Percentiles rank a stretch among this genome's conserved stretches.
Evolutionary conservation across 2,888 invertebrate genomes (phyloP).

Genomic region (Lithodes maja): DNA sequence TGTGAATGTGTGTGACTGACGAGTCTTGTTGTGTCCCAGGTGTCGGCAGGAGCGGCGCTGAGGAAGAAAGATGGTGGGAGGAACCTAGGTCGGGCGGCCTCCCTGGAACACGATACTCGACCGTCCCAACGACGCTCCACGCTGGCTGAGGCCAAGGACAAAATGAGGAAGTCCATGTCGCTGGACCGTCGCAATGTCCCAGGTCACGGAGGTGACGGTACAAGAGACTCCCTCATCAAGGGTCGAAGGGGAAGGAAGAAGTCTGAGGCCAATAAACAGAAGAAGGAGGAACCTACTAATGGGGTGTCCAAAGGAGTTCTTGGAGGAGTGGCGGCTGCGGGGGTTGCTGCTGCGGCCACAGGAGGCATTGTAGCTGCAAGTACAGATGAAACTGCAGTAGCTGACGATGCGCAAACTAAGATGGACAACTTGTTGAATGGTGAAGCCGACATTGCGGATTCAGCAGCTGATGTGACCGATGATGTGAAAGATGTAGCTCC

Average conservation of each 20-base stretch:
- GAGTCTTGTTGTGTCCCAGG: slow-evolving; percentile 1
- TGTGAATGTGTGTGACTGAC: neutral
- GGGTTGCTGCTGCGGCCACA: neutral
- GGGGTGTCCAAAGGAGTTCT: neutral
- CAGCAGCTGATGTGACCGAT: neutral
- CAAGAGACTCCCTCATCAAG: slow-evolving; percentile 9
- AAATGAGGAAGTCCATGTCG: slow-evolving; percentile 47
- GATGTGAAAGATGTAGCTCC: neutral
- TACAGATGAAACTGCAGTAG: slow-evolving; percentile 9
- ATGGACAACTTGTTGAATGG: neutral
- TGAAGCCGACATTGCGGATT: neutral
- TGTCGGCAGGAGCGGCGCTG: neutral
- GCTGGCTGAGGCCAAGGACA: slow-evolving; percentile 40
- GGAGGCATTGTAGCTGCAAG: neutral
- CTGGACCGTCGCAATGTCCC: slow-evolving; percentile 39
- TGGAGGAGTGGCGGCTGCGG: neutral
- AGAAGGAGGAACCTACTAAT: neutral
- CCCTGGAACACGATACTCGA: slow-evolving; percentile 34
- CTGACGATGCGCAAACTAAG: neutral
- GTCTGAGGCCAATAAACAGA: neutral
- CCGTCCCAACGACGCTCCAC: slow-evolving; percentile 37
- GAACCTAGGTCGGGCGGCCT: slow-evolving; percentile 13
- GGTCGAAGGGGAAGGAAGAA: slow-evolving; percentile 1
- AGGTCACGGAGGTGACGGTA: slow-evolving; percentile 11
- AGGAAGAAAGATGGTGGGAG: slow-evolving; percentile 17